These are phyloP conservation scores for Oryzias curvinotus DNA, from an alignment of 2,113 vertebrate genomes.

Conservation along the genomic window DNA sequence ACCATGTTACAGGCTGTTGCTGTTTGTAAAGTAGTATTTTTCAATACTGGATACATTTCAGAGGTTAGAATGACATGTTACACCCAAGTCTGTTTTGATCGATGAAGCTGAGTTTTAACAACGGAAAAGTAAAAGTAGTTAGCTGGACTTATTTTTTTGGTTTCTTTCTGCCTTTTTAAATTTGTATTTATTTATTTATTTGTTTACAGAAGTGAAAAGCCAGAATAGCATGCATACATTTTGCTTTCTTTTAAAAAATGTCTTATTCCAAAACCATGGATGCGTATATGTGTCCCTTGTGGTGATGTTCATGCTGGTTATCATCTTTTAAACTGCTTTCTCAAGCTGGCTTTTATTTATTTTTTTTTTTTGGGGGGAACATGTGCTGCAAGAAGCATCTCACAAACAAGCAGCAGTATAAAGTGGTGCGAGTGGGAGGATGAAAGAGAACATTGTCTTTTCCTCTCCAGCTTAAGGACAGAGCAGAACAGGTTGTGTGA, in stretches of 20 bases:
- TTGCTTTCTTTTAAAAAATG: too few relatives aligned
- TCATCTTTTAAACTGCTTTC: constrained; percentile 35
- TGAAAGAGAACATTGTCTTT: constrained; percentile 73
- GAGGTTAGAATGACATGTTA: constrained; percentile 44
- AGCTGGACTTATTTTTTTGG: not conserved
- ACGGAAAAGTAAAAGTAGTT: constrained; percentile 10
- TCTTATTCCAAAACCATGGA: constrained; percentile 34
- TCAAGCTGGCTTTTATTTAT: constrained; percentile 45
- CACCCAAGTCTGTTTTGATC: constrained; percentile 52
- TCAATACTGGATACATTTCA: constrained; percentile 61
- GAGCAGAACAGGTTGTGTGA: constrained; percentile 69
- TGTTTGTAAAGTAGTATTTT: constrained; percentile 43
- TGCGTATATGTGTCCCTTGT: constrained; percentile 56
- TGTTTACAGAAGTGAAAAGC: not conserved
- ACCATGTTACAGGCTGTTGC: constrained; percentile 59
- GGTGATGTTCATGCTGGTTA: constrained; percentile 55
- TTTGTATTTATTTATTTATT: too few relatives aligned
- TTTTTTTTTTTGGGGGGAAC: constrained; percentile 15
- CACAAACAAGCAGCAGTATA: constrained; percentile 66
- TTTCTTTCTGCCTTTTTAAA: not conserved
- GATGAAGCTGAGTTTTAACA: constrained; percentile 21
- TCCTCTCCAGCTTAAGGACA: constrained; percentile 62
- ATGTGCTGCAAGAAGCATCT: constrained; percentile 45
- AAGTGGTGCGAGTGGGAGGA: constrained; percentile 69
- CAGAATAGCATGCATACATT: too few relatives aligned